Evolutionary conservation across 2,113 vertebrate genomes (phyloP).

Genomic region (Chloroceryle aenea): DNA sequence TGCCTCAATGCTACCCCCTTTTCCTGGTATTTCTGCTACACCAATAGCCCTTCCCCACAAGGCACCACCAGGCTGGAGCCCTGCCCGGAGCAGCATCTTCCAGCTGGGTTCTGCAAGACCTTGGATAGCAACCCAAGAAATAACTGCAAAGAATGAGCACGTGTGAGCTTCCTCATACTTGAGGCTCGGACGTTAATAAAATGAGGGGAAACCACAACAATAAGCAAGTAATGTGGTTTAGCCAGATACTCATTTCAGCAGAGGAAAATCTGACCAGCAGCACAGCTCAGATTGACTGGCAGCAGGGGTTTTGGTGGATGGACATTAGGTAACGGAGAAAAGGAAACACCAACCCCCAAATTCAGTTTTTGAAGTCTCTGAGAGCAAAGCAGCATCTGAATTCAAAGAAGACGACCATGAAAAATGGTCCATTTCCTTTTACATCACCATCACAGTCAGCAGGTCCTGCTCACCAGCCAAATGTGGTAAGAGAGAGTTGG

Average conservation of each 20-base stretch:
- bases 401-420: not conserved
- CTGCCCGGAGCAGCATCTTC: not conserved
- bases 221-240: not conserved
- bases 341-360: not conserved
- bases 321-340: not conserved
- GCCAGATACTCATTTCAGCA: rapidly evolving
- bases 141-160: not conserved
- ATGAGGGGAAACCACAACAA: not conserved
- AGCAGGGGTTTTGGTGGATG: not conserved
- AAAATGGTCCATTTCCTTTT: not conserved
- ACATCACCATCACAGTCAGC: rapidly evolving
- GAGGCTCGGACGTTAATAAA: not conserved
- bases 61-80: not conserved
- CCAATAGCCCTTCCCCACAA: not conserved
- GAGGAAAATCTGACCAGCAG: not conserved
- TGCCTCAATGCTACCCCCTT: not conserved
- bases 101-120: not conserved
- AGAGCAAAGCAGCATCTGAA: not conserved
- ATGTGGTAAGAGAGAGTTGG: not conserved
- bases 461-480: not conserved
- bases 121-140: not conserved
- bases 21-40: not conserved
- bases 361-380: not conserved
- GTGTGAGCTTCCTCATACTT: not conserved
- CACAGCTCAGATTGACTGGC: not conserved